Base-by-base conservation (phyloP, 2,797 vertebrate genomes). In the Gymnoscopelus microlampas region DNA sequence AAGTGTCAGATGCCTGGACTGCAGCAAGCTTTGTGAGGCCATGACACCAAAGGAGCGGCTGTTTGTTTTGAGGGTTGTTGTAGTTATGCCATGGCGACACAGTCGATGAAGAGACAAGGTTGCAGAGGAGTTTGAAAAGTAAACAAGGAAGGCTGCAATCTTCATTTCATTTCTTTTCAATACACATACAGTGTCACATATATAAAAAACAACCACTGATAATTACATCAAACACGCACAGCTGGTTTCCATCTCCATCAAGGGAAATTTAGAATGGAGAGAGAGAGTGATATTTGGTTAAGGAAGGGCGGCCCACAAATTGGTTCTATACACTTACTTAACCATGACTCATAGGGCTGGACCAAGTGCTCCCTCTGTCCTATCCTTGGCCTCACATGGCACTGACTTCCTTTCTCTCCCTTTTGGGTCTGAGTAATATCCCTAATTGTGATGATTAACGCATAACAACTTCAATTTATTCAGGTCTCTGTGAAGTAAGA, bases 21-120 rank as follows among this genome's bases (percentile, higher is more conserved):
- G 65, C 73, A 68, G 51, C 57, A 19, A 54, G 71, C 49, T 39
- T 54, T 50, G 48, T 54, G 51, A 78, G 55, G 55, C 65, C 2
- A 24, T 10, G 44, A 58, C 54, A 63, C 47, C 50, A 44, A 29
- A 44, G 39, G 39, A 55, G 60, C 32, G 15, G 19, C 54, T 73
- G 81, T 81, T 85, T 85, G 71, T 80, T 80, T 81, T 73, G 51
- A 81, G 78, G 78, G 65, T 61, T 71, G 68, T 76, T 68, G 53
- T 26, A 60, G 64, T 72, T 58, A 65, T 68, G 73, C 64, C 72
- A 73, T 49, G 60, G 78, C 3, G 50, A 69, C 56, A 69, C 56
- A 3, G 6, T 8, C 19, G 58, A 65, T 39, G 57, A 35, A 26
- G 50, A 53, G 23, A 58, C 3, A 48, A 76, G 78, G n/a, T 56